phyloP scores from a whole-genome alignment of 2,888 invertebrate species.

The Epirrita christyi region DNA sequence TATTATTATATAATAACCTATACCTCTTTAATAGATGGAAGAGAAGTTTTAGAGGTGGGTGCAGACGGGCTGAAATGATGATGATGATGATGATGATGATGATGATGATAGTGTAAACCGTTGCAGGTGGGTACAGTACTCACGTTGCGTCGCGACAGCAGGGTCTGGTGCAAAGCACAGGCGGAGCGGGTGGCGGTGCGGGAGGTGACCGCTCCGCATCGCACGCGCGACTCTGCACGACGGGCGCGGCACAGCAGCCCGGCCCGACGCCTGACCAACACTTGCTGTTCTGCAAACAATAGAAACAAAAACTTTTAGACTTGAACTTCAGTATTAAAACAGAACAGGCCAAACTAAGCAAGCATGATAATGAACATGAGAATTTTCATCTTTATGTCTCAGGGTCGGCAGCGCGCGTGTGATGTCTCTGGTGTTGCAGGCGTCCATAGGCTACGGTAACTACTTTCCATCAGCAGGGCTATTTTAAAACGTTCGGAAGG shows the following conservation, averaged over 20 bases:
- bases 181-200: conserved; percentile 74
- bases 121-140: conserved; percentile 49
- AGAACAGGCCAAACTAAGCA: neutral
- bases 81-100: too few species aligned
- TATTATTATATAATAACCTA: too few species aligned
- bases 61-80: too few species aligned
- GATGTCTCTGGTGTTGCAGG: too few species aligned
- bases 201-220: conserved; percentile 82
- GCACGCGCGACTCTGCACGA: conserved; percentile 81
- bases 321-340: neutral
- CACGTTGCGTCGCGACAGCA: conserved; percentile 75
- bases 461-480: too few species aligned
- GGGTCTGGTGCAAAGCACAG: conserved; percentile 73
- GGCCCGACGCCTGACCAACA: conserved; percentile 75
- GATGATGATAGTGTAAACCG: too few species aligned
- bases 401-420: too few species aligned
- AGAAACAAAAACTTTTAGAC: neutral
- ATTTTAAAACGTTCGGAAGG: too few species aligned
- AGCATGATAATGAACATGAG: neutral
- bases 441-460: too few species aligned
- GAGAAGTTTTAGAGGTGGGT: too few species aligned
- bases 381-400: too few species aligned
- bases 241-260: conserved; percentile 77
- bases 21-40: too few species aligned
- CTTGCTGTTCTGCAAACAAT: conserved; percentile 68